Evolutionary conservation across 2,113 vertebrate species (phyloP).

Genomic region (Gopherus evgoodei): DNA sequence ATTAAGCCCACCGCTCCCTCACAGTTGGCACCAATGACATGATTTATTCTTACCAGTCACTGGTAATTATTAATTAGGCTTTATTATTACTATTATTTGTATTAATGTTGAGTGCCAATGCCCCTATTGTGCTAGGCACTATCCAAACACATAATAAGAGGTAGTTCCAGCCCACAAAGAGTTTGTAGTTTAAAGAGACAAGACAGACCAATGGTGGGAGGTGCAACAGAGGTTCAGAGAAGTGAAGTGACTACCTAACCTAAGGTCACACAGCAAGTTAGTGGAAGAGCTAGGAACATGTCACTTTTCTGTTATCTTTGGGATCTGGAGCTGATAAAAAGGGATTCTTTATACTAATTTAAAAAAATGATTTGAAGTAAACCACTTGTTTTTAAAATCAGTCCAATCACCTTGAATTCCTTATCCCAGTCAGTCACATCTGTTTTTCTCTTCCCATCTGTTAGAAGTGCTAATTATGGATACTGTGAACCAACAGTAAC

Average conservation of each 20-base stretch:
- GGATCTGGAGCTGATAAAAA: background rate
- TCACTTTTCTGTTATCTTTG: background rate
- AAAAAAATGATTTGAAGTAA: background rate
- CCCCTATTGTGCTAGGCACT: too few relatives aligned
- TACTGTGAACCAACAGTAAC: background rate
- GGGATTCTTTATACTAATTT: background rate
- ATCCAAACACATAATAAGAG: background rate
- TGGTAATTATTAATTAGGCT: too few relatives aligned
- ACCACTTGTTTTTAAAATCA: background rate
- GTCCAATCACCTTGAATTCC: background rate
- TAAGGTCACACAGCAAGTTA: background rate
- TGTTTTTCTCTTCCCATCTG: background rate
- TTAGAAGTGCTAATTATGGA: background rate
- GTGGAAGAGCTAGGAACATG: background rate
- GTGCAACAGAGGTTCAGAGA: background rate
- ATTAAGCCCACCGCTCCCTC: too few relatives aligned
- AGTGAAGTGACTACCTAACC: background rate
- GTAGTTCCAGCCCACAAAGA: background rate
- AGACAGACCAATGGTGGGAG: background rate
- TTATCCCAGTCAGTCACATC: background rate
- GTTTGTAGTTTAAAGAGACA: background rate
- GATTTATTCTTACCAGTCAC: too few relatives aligned
- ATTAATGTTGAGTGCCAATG: too few relatives aligned
- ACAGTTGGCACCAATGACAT: too few relatives aligned
- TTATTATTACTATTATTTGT: too few relatives aligned